Base-by-base conservation (phyloP, 2,888 invertebrate species). In the Portevinia maculata region DNA sequence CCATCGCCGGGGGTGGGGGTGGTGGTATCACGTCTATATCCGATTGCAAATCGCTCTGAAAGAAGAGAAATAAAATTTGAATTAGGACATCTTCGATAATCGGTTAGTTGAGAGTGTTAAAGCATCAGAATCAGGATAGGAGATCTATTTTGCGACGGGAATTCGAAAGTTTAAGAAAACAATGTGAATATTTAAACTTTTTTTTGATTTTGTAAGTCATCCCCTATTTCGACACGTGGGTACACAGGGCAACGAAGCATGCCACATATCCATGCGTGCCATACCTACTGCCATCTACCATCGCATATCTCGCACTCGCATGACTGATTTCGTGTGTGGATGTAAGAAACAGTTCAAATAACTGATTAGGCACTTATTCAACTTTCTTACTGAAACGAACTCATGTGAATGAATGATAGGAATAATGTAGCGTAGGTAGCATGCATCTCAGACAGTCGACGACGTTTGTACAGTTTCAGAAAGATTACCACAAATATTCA, bases 11-110 rank as follows among this genome's bases (percentile, higher is more conserved):
- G 11, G 91, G 90, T 70, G 90, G 90, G 79, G 90, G 89, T 52
- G 90, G 90, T 81, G 90, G 91, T 86, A 90, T 89, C 39, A 85
- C 84, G 76, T 90, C 91, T 78, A 88, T 88, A 87, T 90, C 90
- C 85, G 88, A 88, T 79, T 87, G 86, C 50, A 88, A 88, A 85
- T 90, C 90, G 71, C 87, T 88, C 89, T 90, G 86, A 19, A 86
- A 85, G 21, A 65, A 44, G 39, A 39, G n/a, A 39, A 9, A 39
- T 21, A 67, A 59, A 76, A 67, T 24, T 30, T 24, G 30, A 53
- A 44, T 65, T 32, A 52, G 57, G 21, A 62, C 55, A 65, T 65
- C 44, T 62, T 71, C 60, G 21, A 50, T 19, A 48, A 37, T n/a
- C 19, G 11, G 28, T n/a, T 44, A 15, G 24, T 21, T 41, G 30